Evolutionary conservation across 2,797 vertebrate species (phyloP).

Genomic region (Gymnothorax reevesii): DNA sequence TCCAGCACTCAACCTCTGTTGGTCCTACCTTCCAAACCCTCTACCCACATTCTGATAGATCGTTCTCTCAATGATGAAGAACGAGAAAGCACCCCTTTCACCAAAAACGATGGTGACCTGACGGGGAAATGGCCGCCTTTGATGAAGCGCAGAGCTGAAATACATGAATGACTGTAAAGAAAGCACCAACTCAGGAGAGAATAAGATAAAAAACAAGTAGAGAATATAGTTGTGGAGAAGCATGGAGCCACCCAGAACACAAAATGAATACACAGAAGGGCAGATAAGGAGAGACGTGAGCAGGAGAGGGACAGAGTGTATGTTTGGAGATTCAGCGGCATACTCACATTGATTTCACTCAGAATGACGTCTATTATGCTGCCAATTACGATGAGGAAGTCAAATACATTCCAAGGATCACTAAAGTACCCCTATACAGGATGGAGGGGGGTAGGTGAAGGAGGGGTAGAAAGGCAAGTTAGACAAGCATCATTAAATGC

Average conservation of each 20-base stretch:
- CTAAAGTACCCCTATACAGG: conserved; percentile 99
- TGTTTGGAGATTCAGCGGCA: conserved; percentile 64
- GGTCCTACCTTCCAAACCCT: conserved; percentile 34
- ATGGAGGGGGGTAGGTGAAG: conserved; percentile 83
- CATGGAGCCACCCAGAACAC: conserved; percentile 45
- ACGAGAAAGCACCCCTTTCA: conserved; percentile 63
- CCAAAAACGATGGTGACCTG: conserved; percentile 50
- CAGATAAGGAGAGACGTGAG: conserved; percentile 43
- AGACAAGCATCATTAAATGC: conserved; percentile 59
- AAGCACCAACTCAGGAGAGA: conserved; percentile 30
- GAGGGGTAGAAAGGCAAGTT: conserved; percentile 82
- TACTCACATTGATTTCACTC: conserved; percentile 99
- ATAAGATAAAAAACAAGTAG: conserved; percentile 41
- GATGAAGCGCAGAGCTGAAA: conserved; percentile 32
- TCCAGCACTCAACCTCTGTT: conserved; percentile 19
- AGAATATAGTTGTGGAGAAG: conserved; percentile 25
- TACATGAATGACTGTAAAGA: conserved; percentile 37
- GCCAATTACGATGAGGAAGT: conserved; percentile 99
- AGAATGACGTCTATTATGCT: conserved; percentile 99
- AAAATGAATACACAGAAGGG: conserved; percentile 47
- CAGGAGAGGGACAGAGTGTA: conserved; percentile 52
- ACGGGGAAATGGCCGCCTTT: conserved; percentile 31
- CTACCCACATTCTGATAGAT: conserved; percentile 42
- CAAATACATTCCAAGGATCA: conserved; percentile 99
- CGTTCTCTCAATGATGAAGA: conserved; percentile 48